Base-by-base conservation (phyloP, 2,888 invertebrate species). In the Bellardia pandia region DNA sequence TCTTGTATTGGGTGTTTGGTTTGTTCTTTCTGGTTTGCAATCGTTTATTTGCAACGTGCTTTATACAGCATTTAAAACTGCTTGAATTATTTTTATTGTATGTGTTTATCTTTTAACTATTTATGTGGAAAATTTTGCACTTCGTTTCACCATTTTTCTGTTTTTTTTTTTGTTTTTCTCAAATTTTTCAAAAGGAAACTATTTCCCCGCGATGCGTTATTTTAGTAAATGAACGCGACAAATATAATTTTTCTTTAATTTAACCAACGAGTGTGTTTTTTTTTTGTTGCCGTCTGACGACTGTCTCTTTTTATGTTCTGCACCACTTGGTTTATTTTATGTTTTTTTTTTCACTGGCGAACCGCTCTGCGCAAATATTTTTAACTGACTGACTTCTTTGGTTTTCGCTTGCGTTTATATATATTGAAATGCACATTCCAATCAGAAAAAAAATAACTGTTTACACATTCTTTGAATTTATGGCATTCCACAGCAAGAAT, bases 181-280 rank as follows among this genome's bases (percentile, higher is more conserved):
- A 60, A 23, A 9, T 64, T 42, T 78, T 53, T 16, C 66, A 76
- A 58, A 69, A 23, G 76, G 60, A n/a, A n/a, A n/a, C 16, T 68
- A 62, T 64, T 82, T 83, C 75, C 86, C 75, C 86, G 86, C 74
- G 74, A 51, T 75, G 56, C 48, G 78, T n/a, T n/a, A n/a, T n/a
- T 82, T 86, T 77, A 56, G 45, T 60, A 86, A 75, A 82, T 69
- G 69, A 79, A 79, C 48, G 86, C 78, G 64, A 76, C 60, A 14
- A 33, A 64, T 68, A 56, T 6, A 16, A 42, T 16, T 56, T 11
- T 66, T 58, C 45, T 81, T 56, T 16, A 86, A 81, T n/a, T n/a
- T n/a, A 80, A 81, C 16, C 16, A 81, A 56, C 84, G 78, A 85
- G 78, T 79, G 14, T 16, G 48, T 45, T 51, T 8, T 68, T n/a